Percentiles rank a stretch among this genome's conserved stretches.
Evolutionary conservation across 2,113 vertebrate species (phyloP).

Genomic region (Pampusana beccarii): DNA sequence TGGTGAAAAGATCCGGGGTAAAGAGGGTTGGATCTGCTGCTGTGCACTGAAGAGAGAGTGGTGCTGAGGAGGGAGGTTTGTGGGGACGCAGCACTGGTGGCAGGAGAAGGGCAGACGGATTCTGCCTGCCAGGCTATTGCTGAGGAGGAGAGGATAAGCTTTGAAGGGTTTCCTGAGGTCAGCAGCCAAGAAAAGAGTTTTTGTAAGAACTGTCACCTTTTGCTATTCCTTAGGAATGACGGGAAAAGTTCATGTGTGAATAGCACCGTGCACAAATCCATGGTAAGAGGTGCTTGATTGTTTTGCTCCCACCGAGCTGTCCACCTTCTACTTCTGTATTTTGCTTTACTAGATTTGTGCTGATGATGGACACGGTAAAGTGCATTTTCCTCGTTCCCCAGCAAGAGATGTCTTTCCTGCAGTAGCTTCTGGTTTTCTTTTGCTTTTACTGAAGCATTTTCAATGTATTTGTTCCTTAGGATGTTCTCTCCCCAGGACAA

Average conservation of each 20-base stretch:
- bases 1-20: not conserved
- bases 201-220: not conserved
- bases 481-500: not conserved
- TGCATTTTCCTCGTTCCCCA: not conserved
- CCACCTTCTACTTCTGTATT: fast-evolving
- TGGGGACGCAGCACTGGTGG: not conserved
- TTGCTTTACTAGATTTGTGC: not conserved
- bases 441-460: not conserved
- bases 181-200: not conserved
- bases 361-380: not conserved
- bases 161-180: not conserved
- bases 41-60: not conserved
- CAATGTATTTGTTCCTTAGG: not conserved
- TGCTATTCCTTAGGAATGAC: not conserved
- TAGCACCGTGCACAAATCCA: not conserved
- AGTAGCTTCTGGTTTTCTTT: not conserved
- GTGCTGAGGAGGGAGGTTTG: not conserved
- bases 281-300: not conserved
- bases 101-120: not conserved
- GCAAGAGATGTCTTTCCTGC: not conserved
- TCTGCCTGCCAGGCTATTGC: not conserved
- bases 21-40: not conserved
- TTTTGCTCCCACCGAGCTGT: not conserved
- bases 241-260: not conserved
- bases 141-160: not conserved